These are phyloP conservation scores for Coilia nasus DNA, from an alignment of 2,797 vertebrate genomes.

Conservation along the genomic window DNA sequence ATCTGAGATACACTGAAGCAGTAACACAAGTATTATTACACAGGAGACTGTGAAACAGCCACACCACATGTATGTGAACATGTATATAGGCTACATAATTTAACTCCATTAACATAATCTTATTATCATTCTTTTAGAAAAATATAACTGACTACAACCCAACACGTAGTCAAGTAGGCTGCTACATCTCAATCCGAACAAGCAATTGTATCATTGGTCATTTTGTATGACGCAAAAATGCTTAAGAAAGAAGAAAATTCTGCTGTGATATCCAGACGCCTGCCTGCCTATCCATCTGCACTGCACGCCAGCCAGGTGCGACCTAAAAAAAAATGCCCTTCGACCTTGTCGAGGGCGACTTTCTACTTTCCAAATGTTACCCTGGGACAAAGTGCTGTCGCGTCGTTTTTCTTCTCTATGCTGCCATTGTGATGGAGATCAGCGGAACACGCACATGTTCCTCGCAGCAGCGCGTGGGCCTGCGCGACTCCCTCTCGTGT, in stretches of 20 bases:
- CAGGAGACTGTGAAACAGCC: no score
- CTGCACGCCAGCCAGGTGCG: conserved; percentile 20
- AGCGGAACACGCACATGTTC: conserved; percentile 6
- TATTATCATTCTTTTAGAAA: no score
- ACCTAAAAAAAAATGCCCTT: conserved; percentile 34
- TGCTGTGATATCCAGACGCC: background rate
- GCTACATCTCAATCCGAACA: background rate
- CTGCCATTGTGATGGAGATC: conserved; percentile 21
- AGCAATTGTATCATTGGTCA: background rate
- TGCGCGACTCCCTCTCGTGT: background rate
- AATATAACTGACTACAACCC: no score
- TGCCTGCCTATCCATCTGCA: conserved; percentile 24
- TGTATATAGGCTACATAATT: no score
- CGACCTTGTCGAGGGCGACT: conserved; percentile 29
- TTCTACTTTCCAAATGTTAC: conserved; percentile 10
- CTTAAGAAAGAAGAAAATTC: background rate
- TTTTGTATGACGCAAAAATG: background rate
- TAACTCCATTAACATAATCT: no score
- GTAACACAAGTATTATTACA: no score
- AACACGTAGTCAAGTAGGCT: no score
- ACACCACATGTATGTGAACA: no score
- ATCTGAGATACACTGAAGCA: no score
- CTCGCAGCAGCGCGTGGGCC: conserved; percentile 4
- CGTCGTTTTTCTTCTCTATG: conserved; percentile 11
- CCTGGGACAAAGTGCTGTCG: background rate